Percentiles rank a stretch among this genome's conserved stretches.
Conservation (phyloP, 2,888 invertebrate species). For the Caenorhabditis sp. region DNA sequence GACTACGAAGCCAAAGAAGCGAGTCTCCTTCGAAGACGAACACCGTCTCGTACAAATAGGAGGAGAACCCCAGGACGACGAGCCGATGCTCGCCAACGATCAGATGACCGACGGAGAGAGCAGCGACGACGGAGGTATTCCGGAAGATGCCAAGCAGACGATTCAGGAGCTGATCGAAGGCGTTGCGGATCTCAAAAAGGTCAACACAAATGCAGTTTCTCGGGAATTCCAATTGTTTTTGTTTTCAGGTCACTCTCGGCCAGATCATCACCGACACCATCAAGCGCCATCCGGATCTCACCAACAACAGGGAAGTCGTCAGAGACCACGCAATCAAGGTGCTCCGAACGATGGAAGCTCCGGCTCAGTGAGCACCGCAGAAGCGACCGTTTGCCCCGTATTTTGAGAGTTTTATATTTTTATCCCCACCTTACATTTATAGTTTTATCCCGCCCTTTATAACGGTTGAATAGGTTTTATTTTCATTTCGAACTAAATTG, state of each 20-base stretch:
- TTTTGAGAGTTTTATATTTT: too few species aligned
- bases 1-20: constrained; percentile 23
- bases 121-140: not conserved
- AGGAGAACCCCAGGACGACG: not conserved
- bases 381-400: too few species aligned
- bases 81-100: not conserved
- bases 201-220: too few species aligned
- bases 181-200: not conserved
- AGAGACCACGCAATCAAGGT: constrained; percentile 2
- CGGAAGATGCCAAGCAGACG: not conserved
- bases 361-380: too few species aligned
- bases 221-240: not conserved
- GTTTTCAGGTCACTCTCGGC: constrained; percentile 6
- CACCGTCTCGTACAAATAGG: not conserved
- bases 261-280: constrained; percentile 16
- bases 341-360: not conserved
- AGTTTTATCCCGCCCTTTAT: too few species aligned
- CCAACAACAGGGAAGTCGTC: not conserved
- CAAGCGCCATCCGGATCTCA: constrained; percentile 7
- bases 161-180: not conserved
- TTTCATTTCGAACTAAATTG: not conserved
- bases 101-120: not conserved
- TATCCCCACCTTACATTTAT: too few species aligned
- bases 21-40: constrained; percentile 25
- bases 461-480: too few species aligned